Evolutionary conservation across 2,888 invertebrate species (phyloP), one percentile per base, ranked within the genome.

Genomic region (Hetaerina titia): DNA sequence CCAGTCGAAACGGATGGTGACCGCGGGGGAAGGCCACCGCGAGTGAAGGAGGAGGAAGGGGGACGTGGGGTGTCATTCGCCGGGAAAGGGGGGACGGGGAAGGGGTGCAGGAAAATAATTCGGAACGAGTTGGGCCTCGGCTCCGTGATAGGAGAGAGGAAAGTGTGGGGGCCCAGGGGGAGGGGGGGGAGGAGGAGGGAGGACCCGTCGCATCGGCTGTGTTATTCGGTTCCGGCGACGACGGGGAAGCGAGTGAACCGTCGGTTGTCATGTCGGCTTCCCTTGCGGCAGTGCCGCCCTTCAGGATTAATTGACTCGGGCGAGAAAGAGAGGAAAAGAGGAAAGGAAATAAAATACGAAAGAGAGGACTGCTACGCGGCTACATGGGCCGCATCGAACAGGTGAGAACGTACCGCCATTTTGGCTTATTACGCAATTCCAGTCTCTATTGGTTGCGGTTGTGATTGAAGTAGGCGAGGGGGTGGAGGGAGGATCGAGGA

Each of bases 381-480:
- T 89, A 57, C 89, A 89, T 89, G 89, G 57, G 89, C 89, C 89
- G 89, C 89, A 56, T 89, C 89, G 89, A 89, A 89, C 89, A 89
- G 89, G 89, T 89, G 89, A 89, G 57, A 89, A 57, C 8, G 56
- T 31, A 8, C 56, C 89, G 58, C 58, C 81, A 81, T 89, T 56
- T 89, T 56, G 57, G n/a, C 57, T 22, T 17, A 89, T 89, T 89
- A 89, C 57, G 58, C n/a, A n/a, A 89, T n/a, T 57, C 58, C 57
- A 9, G 22, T 89, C 31, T 31, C 81, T 31, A 81, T 81, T 81
- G 81, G 81, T 31, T 81, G 81, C 81, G 81, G 81, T 81, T 81
- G 69, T 81, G 81, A 31, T 81, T 81, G 15, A 81, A 22, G 69
- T n/a, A 22, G 69, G n/a, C 2, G 81, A 81, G 31, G 11, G 25